phyloP scores from a whole-genome alignment of 1,140 invertebrate species.

The Neodiprion lecontei region DNA sequence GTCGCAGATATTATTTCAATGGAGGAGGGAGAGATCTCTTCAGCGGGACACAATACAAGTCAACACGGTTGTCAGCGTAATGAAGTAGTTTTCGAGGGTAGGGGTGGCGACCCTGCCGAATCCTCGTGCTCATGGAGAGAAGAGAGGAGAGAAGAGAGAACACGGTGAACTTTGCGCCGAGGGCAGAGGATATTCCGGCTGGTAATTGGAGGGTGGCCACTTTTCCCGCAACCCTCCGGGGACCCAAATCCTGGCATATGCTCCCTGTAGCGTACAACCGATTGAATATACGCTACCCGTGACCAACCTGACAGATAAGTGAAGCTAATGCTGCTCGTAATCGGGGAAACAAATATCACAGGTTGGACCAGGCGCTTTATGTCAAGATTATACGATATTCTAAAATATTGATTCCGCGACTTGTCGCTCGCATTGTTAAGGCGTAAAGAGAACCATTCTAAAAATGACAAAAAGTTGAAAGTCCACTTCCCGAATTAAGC shows the following conservation, averaged over 20 bases:
- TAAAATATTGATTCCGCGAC: not conserved
- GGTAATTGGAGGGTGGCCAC: constrained; percentile 60
- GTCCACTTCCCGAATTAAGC: not conserved
- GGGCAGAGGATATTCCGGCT: constrained; percentile 29
- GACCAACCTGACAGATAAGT: constrained; percentile 56
- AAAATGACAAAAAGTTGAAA: not conserved
- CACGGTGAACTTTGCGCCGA: constrained; percentile 29
- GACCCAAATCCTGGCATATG: constrained; percentile 56
- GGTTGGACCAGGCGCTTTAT: not conserved
- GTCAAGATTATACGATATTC: not conserved
- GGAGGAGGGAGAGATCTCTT: constrained; percentile 36
- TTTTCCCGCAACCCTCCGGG: constrained; percentile 50
- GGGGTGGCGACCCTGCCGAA: not conserved
- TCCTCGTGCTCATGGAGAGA: constrained; percentile 22
- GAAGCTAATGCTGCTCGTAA: constrained; percentile 47
- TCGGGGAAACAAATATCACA: not conserved
- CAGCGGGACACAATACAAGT: constrained; percentile 59
- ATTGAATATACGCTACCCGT: constrained; percentile 33
- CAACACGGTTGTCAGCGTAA: constrained; percentile 64
- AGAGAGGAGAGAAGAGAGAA: constrained; percentile 30
- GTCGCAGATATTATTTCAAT: constrained; percentile 63
- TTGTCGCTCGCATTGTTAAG: not conserved
- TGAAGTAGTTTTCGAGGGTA: constrained; percentile 58
- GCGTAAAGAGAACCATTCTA: not conserved
- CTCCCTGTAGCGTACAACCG: constrained; percentile 50